Base-by-base conservation (phyloP, 1,140 invertebrate species). In the Uloborus diversus region DNA sequence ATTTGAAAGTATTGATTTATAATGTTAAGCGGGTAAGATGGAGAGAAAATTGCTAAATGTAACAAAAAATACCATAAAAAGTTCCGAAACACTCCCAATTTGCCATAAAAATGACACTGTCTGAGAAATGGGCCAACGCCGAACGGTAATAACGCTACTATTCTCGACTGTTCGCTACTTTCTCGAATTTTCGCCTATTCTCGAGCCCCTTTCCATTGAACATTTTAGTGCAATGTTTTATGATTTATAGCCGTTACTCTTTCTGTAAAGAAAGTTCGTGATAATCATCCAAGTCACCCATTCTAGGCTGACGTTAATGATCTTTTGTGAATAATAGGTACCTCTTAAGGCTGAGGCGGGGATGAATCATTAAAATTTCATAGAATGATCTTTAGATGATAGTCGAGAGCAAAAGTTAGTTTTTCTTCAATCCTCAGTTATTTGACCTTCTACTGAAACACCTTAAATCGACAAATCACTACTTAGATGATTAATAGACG, bases 281-380 rank as follows among this genome's bases (percentile, higher is more conserved):
- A 78, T 64, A 53, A 65, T 78, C 62, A 66, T 30, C 62, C 57
- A 57, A 78, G 73, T 57, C 47, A n/a, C 49, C 61, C 57, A 78
- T 65, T 66, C 73, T 35, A 53, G 49, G 28, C 9, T 78, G 73
- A 78, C 73, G 73, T 78, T 78, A 78, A 78, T 78, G 73, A 78
- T 51, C 33, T 49, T 65, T 56, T 25, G 61, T 78, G 62, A 78
- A 66, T 78, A 78, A 78, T 78, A 61, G 70, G 70, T 33, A 57
- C 51, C 57, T 64, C 71, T 51, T 49, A 75, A 23, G 42, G 20
- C 20, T 27, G 28, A 53, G 62, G 73, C 73, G 73, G 49, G 20
- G 61, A 78, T 57, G 66, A 61, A 78, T 78, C 73, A 65, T 65
- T 78, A 65, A 78, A 78, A 78, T 78, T 78, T 78, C 62, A 78